phyloP scores from a whole-genome alignment of 2,113 vertebrate species.

The Scomber colias region DNA sequence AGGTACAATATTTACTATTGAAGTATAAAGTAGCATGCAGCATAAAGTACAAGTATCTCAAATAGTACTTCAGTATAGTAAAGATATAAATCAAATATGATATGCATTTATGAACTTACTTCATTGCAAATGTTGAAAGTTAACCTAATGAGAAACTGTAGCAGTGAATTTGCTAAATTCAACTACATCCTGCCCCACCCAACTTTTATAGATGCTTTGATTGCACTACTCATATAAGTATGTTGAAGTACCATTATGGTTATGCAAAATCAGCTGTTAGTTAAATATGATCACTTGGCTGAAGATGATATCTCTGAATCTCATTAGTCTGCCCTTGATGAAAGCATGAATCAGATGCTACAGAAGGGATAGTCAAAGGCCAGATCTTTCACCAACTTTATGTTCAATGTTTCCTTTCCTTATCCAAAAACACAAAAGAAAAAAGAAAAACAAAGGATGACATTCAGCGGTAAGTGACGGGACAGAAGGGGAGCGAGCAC shows the following conservation, averaged over 20 bases:
- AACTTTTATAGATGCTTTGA: background rate
- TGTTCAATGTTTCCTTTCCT: background rate
- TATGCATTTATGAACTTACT: background rate
- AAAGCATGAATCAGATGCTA: conserved; percentile 25
- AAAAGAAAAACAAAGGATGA: conserved; percentile 49
- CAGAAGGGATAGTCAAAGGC: background rate
- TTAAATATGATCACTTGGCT: too few relatives aligned
- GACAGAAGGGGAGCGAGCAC: conserved; percentile 49
- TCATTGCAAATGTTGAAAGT: background rate
- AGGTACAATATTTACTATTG: too few relatives aligned
- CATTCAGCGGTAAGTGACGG: conserved; percentile 67
- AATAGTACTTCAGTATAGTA: too few relatives aligned
- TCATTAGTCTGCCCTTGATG: conserved; percentile 9
- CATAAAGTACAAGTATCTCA: too few relatives aligned
- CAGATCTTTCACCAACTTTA: conserved; percentile 9
- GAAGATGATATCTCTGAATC: too few relatives aligned
- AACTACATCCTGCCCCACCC: background rate
- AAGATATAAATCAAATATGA: too few relatives aligned
- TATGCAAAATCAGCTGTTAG: conserved; percentile 7
- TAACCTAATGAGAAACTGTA: too few relatives aligned
- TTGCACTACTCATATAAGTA: background rate
- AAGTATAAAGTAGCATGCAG: too few relatives aligned
- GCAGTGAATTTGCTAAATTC: background rate
- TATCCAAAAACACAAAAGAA: background rate
- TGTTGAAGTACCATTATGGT: background rate